Evolutionary conservation across 2,888 invertebrate species (phyloP).

Genomic region (Cylloceria caligata): DNA sequence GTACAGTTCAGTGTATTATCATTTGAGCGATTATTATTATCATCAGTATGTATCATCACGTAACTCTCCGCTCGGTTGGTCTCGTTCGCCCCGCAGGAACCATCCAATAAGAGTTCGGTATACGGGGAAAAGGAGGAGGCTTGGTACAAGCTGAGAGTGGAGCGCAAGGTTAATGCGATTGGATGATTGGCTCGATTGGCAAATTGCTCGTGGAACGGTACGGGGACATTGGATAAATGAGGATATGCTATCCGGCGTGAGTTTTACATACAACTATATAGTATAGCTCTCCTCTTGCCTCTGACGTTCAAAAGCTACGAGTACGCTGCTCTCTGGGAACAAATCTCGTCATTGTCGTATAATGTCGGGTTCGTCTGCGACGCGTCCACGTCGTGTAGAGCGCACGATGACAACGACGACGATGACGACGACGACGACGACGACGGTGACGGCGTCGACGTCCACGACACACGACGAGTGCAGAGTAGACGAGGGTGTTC

Average conservation of each 20-base stretch:
- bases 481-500: background rate
- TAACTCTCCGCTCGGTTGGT: slow-evolving; percentile 43
- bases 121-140: slow-evolving; percentile 13
- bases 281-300: background rate
- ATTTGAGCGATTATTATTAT: slow-evolving; percentile 34
- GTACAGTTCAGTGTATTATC: slow-evolving; percentile 17
- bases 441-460: too few relatives aligned
- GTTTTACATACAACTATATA: slow-evolving; percentile 26
- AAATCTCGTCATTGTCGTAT: slow-evolving; percentile 1
- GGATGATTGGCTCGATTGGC: slow-evolving; percentile 84
- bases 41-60: slow-evolving; percentile 38
- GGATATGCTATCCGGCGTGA: slow-evolving; percentile 77
- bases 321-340: slow-evolving; percentile 73
- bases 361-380: slow-evolving; percentile 4
- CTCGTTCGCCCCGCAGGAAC: slow-evolving; percentile 57
- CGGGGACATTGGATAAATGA: slow-evolving; percentile 83
- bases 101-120: slow-evolving; percentile 58
- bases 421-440: background rate
- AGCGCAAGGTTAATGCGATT: slow-evolving; percentile 83
- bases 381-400: background rate
- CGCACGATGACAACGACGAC: background rate
- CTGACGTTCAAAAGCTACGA: slow-evolving; percentile 65
- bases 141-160: slow-evolving; percentile 73
- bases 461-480: background rate
- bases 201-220: slow-evolving; percentile 80